phyloP scores from a whole-genome alignment of 2,888 invertebrate species.

The Merodon equestris region DNA sequence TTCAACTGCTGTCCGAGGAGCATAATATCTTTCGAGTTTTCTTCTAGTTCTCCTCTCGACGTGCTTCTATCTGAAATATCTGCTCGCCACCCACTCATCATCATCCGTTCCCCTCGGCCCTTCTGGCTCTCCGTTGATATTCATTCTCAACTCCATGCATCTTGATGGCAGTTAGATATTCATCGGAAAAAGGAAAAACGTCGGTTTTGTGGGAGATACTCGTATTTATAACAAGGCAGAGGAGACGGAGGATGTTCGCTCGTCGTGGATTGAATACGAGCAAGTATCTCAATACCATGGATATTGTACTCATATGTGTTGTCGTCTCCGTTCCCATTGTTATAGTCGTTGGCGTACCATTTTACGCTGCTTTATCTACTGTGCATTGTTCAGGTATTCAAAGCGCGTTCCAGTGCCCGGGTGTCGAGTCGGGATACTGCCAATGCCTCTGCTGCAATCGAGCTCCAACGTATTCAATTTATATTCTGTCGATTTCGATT shows the following conservation, averaged over 20 bases:
- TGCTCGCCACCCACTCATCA: constrained; percentile 25
- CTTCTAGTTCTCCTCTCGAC: constrained; percentile 26
- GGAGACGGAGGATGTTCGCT: constrained; percentile 32
- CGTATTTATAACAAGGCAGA: constrained; percentile 44
- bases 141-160: constrained; percentile 26
- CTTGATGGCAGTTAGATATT: constrained; percentile 58
- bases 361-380: constrained; percentile 57
- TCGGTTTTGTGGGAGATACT: constrained; percentile 42
- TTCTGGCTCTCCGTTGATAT: constrained; percentile 16
- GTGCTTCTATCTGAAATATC: constrained; percentile 54
- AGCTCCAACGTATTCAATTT: constrained; percentile 54
- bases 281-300: not conserved
- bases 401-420: constrained; percentile 51
- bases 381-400: constrained; percentile 67
- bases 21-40: constrained; percentile 10
- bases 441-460: constrained; percentile 31
- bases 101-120: constrained; percentile 19
- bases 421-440: not conserved
- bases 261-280: not conserved
- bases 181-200: constrained; percentile 43
- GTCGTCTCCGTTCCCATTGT: not conserved
- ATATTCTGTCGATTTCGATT: constrained; percentile 65
- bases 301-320: not conserved
- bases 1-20: constrained; percentile 32
- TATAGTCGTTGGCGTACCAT: constrained; percentile 53